Conservation (phyloP, 2,888 invertebrate genomes). For the Drosophila meridiana region DNA sequence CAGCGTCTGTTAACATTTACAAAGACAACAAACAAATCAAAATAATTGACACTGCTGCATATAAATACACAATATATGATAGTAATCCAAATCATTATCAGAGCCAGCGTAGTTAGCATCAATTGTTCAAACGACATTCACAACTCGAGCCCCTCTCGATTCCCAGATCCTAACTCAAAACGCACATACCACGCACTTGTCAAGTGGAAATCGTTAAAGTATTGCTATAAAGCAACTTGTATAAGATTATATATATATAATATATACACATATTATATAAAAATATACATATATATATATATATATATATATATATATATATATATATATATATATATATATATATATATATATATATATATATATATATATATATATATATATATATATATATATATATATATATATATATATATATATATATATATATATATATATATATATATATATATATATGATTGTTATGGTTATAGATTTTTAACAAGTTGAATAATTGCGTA, state of each 20-base stretch:
- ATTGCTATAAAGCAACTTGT: slow-evolving; percentile 72
- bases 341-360: slow-evolving; percentile 57
- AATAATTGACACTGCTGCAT: slow-evolving; percentile 21
- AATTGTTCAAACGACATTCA: slow-evolving; percentile 4
- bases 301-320: slow-evolving; percentile 42
- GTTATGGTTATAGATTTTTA: slow-evolving; percentile 83
- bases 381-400: slow-evolving; percentile 43
- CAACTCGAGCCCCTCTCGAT: slow-evolving; percentile 32
- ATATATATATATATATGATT: slow-evolving; percentile 72
- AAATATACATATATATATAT: slow-evolving; percentile 61
- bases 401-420: slow-evolving; percentile 55
- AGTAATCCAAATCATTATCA: slow-evolving; percentile 6
- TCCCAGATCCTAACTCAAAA: slow-evolving; percentile 31
- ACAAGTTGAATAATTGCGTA: slow-evolving; percentile 83
- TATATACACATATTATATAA: slow-evolving; percentile 50
- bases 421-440: slow-evolving; percentile 61
- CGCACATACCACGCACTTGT: slow-evolving; percentile 47
- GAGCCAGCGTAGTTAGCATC: slow-evolving; percentile 40
- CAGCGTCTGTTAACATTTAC: slow-evolving; percentile 57
- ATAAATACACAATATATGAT: slow-evolving; percentile 2
- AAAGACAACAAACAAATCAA: slow-evolving; percentile 46
- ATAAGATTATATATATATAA: slow-evolving; percentile 61
- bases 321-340: slow-evolving; percentile 49
- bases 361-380: slow-evolving; percentile 58
- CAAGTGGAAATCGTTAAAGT: slow-evolving; percentile 61